Conservation (phyloP, 2,113 vertebrate species). For the Phasianus colchicus region DNA sequence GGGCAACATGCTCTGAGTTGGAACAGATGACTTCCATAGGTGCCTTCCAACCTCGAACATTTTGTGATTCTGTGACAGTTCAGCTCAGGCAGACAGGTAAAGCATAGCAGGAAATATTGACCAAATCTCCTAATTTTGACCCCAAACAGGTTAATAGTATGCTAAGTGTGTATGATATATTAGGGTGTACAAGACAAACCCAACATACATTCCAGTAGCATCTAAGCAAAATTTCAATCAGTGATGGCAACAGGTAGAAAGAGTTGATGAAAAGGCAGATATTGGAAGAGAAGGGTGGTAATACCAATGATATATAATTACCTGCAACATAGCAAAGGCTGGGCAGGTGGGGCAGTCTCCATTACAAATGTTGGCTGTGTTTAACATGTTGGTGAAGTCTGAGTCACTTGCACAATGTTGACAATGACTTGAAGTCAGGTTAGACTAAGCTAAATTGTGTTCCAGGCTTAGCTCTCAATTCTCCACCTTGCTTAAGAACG, state of each 20-base stretch:
- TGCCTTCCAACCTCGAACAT: neutral
- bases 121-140: neutral
- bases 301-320: conserved; percentile 61
- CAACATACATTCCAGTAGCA: conserved; percentile 23
- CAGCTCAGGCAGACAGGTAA: neutral
- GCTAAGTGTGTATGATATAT: neutral
- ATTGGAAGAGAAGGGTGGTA: conserved; percentile 25
- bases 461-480: neutral
- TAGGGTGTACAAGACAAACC: neutral
- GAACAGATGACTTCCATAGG: neutral
- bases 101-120: neutral
- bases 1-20: neutral
- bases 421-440: neutral
- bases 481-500: conserved; percentile 53
- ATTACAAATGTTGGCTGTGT: conserved; percentile 53
- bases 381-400: conserved; percentile 36
- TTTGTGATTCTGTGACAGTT: neutral
- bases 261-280: conserved; percentile 36
- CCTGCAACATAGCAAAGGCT: conserved; percentile 37
- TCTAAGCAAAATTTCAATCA: conserved; percentile 31
- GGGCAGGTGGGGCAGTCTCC: conserved; percentile 54
- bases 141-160: neutral
- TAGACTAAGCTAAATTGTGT: conserved; percentile 3
- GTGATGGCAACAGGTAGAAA: conserved; percentile 22
- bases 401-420: conserved; percentile 7